These are phyloP conservation scores for Trachymyrmex septentrionalis DNA, from an alignment of 1,140 invertebrate species.

Conservation along the genomic window DNA sequence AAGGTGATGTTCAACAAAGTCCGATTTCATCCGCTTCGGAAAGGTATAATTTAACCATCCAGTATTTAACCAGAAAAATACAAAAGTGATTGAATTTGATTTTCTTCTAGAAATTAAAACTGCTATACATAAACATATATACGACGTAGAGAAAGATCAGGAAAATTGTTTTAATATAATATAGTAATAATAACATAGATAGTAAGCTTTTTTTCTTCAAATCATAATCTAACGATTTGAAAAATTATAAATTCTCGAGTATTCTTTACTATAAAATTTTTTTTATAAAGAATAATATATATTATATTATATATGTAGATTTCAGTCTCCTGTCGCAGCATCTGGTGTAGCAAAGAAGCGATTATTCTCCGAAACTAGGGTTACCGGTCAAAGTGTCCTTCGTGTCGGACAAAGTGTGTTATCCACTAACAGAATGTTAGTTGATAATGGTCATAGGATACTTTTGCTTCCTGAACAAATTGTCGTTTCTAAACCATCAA, in stretches of 20 bases:
- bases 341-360: slow-evolving; percentile 88
- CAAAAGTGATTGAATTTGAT: too few relatives aligned
- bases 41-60: slow-evolving; percentile 72
- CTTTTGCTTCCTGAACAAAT: slow-evolving; percentile 72
- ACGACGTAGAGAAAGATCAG: too few relatives aligned
- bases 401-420: slow-evolving; percentile 78
- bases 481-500: slow-evolving; percentile 63
- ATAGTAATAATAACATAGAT: slow-evolving; percentile 14
- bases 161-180: too few relatives aligned
- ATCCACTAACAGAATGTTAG: slow-evolving; percentile 69
- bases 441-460: slow-evolving; percentile 69
- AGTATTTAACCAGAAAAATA: too few relatives aligned
- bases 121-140: too few relatives aligned
- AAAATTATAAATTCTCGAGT: not conserved
- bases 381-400: slow-evolving; percentile 81
- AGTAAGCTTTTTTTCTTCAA: not conserved
- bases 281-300: not conserved
- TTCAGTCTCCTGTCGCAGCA: slow-evolving; percentile 87
- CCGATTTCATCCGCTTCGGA: slow-evolving; percentile 85
- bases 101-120: not conserved
- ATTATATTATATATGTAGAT: slow-evolving; percentile 79
- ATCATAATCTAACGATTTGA: not conserved
- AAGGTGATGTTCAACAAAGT: slow-evolving; percentile 84
- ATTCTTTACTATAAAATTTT: not conserved
- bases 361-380: slow-evolving; percentile 86